These are phyloP conservation scores for Chrysomallon squamiferum DNA, from an alignment of 1,140 invertebrate genomes.

Conservation along the genomic window DNA sequence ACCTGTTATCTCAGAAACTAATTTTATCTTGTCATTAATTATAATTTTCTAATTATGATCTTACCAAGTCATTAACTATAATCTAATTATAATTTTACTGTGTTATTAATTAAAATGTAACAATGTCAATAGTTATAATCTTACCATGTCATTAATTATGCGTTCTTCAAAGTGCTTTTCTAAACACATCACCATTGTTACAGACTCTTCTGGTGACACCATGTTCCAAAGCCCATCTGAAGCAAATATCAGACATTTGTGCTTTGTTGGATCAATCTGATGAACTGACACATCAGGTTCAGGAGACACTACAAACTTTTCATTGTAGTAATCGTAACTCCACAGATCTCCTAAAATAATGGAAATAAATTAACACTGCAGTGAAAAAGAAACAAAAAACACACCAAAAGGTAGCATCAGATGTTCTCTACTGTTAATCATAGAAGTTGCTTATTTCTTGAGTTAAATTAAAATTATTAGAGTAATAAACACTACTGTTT, in stretches of 20 bases:
- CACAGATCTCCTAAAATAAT: slow-evolving; percentile 84
- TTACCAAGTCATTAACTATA: too few relatives aligned
- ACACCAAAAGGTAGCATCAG: neutral
- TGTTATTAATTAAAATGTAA: too few relatives aligned
- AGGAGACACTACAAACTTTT: slow-evolving; percentile 95
- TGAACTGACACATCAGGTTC: slow-evolving; percentile 93
- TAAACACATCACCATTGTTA: slow-evolving; percentile 74
- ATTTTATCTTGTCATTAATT: too few relatives aligned
- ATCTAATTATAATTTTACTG: too few relatives aligned
- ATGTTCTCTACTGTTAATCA: too few relatives aligned
- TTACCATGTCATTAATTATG: slow-evolving; percentile 52
- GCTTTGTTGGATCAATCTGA: slow-evolving; percentile 78
- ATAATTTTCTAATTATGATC: too few relatives aligned
- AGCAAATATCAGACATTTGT: slow-evolving; percentile 90
- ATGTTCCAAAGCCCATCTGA: slow-evolving; percentile 98
- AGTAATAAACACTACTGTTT: too few relatives aligned
- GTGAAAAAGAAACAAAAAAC: neutral
- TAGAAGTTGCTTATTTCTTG: too few relatives aligned
- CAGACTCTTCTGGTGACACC: slow-evolving; percentile 82
- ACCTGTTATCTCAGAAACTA: too few relatives aligned
- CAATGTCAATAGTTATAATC: too few relatives aligned
- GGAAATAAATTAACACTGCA: neutral
- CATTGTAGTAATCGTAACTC: slow-evolving; percentile 90
- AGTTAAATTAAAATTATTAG: too few relatives aligned
- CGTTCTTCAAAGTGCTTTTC: slow-evolving; percentile 54